Percentiles rank a stretch among this genome's conserved stretches.
Conservation (phyloP, 2,113 vertebrate genomes). For the Charadrius vociferus region DNA sequence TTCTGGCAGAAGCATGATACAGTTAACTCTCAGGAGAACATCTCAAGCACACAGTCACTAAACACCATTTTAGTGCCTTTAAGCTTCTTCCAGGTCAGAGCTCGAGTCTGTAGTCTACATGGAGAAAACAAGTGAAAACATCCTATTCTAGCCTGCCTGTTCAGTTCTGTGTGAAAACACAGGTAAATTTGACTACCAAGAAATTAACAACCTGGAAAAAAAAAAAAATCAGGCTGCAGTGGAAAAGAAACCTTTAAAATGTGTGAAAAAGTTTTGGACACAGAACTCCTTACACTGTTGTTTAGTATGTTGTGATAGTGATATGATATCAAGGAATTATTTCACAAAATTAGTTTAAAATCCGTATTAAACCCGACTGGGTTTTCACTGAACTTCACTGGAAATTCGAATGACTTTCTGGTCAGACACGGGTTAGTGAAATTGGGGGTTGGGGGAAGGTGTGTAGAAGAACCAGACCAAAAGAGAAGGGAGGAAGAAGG, state of each 20-base stretch:
- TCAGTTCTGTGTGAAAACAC: not conserved
- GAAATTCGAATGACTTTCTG: not conserved
- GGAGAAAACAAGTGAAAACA: not conserved
- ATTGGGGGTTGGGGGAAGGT: not conserved
- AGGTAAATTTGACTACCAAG: not conserved
- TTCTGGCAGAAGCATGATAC: not conserved
- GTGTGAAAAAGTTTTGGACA: not conserved
- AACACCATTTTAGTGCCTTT: not conserved
- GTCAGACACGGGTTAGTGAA: not conserved
- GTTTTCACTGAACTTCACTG: not conserved
- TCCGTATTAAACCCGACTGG: not conserved
- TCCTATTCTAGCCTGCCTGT: not conserved
- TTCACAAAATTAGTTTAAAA: not conserved
- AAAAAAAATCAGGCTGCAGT: not conserved
- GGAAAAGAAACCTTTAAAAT: not conserved
- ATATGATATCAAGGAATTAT: not conserved
- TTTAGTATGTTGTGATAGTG: accelerated
- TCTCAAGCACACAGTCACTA: not conserved
- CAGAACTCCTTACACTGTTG: accelerated
- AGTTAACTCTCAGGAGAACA: not conserved
- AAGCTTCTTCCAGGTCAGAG: not conserved
- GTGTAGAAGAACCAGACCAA: not conserved
- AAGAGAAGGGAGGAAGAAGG: not conserved
- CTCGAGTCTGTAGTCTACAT: not conserved
- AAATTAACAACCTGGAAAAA: not conserved